Base-by-base conservation (phyloP, 2,113 vertebrate species). In the Chionodraco myersi region DNA sequence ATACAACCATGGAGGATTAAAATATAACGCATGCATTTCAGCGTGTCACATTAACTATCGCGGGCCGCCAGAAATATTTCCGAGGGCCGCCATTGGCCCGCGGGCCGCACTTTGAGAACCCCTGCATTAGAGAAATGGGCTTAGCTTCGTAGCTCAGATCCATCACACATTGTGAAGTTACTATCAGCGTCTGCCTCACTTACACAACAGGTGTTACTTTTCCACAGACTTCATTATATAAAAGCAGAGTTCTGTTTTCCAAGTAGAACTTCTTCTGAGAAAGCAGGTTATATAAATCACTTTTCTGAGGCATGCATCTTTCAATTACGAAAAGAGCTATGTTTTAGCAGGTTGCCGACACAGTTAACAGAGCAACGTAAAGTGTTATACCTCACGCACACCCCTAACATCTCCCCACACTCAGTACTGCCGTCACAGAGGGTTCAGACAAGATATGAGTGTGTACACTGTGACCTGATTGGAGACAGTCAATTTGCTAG, bases 401-500 rank as follows among this genome's bases (percentile, higher is more conserved):
- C 81, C 75, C 62, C 47, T 9, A 30, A 67, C 77, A 54, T 62
- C 67, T 63, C 86, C 59, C n/a, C 66, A 21, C 61, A 63, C 62
- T 45, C n/a, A 60, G 59, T 1, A 47, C 73, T 18, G 16, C 86
- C 64, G 65, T 86, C 84, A 84, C 72, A 66, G 79, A 82, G 88
- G 88, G 86, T 84, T 88, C 87, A 77, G 75, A 86, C 56, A 21
- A 80, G 77, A 86, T 84, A 87, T 84, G n/a, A 79, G 83, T 41
- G 86, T 86, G 88, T 77, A 85, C 79, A 75, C 90, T 83, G 86
- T 90, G 88, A 88, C 91, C 92, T 69, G 86, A 87, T 82, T 87
- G 84, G 71, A 92, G 88, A 72, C 80, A 88, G 89, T 92, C 91
- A 89, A 91, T 91, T 89, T 88, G 85, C 84, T 80, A 78, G 71